Evolutionary conservation across 2,113 vertebrate genomes (phyloP).

Genomic region (Lagopus leucura): DNA sequence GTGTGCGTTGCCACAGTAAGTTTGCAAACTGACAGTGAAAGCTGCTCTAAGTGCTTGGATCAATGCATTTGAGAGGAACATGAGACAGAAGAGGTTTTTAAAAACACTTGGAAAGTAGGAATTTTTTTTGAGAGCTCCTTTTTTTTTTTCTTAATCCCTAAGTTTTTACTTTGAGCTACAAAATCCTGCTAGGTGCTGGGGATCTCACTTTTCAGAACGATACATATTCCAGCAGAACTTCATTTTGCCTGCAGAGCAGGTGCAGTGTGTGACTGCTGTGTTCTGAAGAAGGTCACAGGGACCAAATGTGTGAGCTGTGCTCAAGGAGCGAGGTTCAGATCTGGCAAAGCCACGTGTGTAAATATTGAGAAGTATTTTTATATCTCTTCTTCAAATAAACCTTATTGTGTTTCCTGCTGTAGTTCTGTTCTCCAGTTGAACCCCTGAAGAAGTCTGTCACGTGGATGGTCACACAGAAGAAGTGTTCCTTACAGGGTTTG

Average conservation of each 20-base stretch:
- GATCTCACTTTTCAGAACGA: background rate
- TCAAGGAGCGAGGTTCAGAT: background rate
- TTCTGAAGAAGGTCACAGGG: background rate
- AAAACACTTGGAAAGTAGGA: background rate
- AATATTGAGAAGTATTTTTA: background rate
- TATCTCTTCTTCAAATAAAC: slow-evolving; percentile 16
- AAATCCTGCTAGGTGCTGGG: background rate
- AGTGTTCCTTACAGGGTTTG: background rate
- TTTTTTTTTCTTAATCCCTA: background rate
- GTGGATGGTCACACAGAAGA: background rate
- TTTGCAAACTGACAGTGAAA: background rate
- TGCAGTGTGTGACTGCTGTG: background rate
- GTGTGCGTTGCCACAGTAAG: background rate
- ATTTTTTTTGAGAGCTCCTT: background rate
- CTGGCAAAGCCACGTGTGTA: background rate
- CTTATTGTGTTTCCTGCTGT: background rate
- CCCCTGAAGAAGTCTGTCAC: background rate
- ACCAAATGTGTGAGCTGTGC: background rate
- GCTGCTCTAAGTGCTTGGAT: background rate
- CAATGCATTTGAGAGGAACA: background rate
- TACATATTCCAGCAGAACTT: fast-evolving
- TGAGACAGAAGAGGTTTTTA: background rate
- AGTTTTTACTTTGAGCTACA: background rate
- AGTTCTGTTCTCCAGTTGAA: background rate
- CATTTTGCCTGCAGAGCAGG: background rate